Base-by-base conservation (phyloP, 2,113 vertebrate species). In the Labeo rohita region DNA sequence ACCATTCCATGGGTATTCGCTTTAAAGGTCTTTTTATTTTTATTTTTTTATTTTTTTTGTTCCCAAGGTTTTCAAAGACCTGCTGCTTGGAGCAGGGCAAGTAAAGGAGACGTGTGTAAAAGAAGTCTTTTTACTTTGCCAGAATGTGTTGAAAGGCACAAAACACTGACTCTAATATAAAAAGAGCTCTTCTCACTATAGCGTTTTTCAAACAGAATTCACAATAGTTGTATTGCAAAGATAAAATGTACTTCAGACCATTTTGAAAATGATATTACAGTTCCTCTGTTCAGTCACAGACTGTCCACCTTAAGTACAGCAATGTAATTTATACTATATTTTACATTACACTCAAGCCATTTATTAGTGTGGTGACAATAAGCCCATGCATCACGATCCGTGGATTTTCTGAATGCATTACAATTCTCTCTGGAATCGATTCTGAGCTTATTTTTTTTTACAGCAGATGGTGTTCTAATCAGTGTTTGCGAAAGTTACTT, bases 141-240 rank as follows among this genome's bases (percentile, higher is more conserved):
- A 73, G 68, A 86, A 75, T 65, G 23, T 73, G 23, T 73, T 86
- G 66, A 86, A 63, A 80, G 68, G 54, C 66, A 47, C 36, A 86
- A 80, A 74, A 81, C 54, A 86, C 39, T 61, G 11, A 16, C 52
- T 74, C 36, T 81, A 56, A 74, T 74, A 13, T 45, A 34, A 56
- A 80, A 85, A 75, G 50, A 54, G 72, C n/a, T 65, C 23, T 2
- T 34, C 54, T 50, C n/a, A 39, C 45, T 63, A 10, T 77, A 76
- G 10, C 2, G 2, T 9, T 28, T 23, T 50, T 87, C 86, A 70
- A 77, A 54, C 54, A 34, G 52, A 52, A 68, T 77, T 49, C 63
- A 52, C 63, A 70, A 68, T 50, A 28, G 15, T 52, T 68, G 61
- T 10, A n/a, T 52, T 34, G 47, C 23, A 70, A 82, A 65, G 23